phyloP scores from a whole-genome alignment of 2,797 vertebrate species.

The Serranus cabrilla region DNA sequence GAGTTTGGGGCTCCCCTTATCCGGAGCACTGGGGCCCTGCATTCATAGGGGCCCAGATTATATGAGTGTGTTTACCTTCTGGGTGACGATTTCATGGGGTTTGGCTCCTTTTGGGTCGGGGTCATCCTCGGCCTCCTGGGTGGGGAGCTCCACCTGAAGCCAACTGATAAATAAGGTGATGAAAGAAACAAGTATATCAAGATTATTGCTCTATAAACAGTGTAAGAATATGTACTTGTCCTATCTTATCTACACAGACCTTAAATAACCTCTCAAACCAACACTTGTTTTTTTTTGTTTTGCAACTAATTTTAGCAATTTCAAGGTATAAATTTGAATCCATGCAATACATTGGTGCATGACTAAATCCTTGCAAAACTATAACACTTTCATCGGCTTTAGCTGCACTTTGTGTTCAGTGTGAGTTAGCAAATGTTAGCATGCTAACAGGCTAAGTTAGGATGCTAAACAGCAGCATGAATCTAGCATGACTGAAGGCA shows the following conservation, averaged over 20 bases:
- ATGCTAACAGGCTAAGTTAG: background rate
- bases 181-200: background rate
- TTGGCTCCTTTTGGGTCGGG: background rate
- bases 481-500: no score
- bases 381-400: no score
- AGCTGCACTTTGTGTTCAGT: no score
- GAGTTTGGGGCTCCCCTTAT: slow-evolving; percentile 47
- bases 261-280: background rate
- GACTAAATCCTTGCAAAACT: background rate
- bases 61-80: slow-evolving; percentile 53
- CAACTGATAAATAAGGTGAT: background rate
- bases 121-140: slow-evolving; percentile 8
- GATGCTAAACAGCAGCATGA: background rate
- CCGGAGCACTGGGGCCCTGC: slow-evolving; percentile 38
- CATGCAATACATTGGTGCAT: background rate
- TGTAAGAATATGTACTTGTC: background rate
- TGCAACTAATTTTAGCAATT: background rate
- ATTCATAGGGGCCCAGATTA: slow-evolving; percentile 22
- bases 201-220: background rate
- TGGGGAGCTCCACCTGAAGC: slow-evolving; percentile 36
- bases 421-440: background rate
- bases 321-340: no score
- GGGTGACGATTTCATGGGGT: slow-evolving; percentile 2
- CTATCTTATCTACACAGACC: background rate
- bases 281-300: no score